These are phyloP conservation scores for Ochlodes sylvanus DNA, from an alignment of 2,888 invertebrate species.

Conservation along the genomic window DNA sequence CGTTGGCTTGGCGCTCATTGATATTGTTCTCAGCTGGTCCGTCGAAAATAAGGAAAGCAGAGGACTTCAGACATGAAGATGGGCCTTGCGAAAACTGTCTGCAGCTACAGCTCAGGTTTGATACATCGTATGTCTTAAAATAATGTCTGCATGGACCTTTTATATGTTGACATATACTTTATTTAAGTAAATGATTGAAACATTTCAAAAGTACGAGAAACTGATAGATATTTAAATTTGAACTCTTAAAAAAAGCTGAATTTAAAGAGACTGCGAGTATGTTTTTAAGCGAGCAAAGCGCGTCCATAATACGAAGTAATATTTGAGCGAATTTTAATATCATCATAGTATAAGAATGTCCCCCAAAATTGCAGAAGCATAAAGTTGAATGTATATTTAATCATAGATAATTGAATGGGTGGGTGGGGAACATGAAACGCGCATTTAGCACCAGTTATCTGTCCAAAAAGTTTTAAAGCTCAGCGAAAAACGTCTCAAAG, in stretches of 20 bases:
- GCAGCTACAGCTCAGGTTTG: slow-evolving; percentile 71
- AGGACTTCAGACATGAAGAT: slow-evolving; percentile 54
- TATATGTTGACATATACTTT: slow-evolving; percentile 40
- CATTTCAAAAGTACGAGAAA: slow-evolving; percentile 30
- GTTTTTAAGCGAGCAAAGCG: slow-evolving; percentile 42
- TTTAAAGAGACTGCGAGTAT: slow-evolving; percentile 37
- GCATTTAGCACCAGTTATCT: slow-evolving; percentile 25
- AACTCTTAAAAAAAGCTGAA: slow-evolving; percentile 18
- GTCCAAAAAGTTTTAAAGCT: slow-evolving; percentile 42
- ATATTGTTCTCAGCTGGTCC: slow-evolving; percentile 78
- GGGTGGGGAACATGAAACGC: neutral
- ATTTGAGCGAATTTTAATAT: slow-evolving; percentile 44
- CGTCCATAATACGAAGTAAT: slow-evolving; percentile 37
- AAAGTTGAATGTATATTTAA: slow-evolving; percentile 9
- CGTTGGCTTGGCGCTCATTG: slow-evolving; percentile 74
- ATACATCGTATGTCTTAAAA: slow-evolving; percentile 54
- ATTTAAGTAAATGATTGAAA: slow-evolving; percentile 38
- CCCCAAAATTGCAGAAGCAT: slow-evolving; percentile 39
- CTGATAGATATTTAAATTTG: slow-evolving; percentile 33
- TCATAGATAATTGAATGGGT: slow-evolving; percentile 15
- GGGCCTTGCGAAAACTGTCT: slow-evolving; percentile 64
- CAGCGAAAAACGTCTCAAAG: slow-evolving; percentile 43
- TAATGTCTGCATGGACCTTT: slow-evolving; percentile 58
- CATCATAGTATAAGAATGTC: slow-evolving; percentile 23
- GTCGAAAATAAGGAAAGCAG: slow-evolving; percentile 64